Conservation (phyloP, 2,113 vertebrate genomes). For the Phyllostomus discolor region DNA sequence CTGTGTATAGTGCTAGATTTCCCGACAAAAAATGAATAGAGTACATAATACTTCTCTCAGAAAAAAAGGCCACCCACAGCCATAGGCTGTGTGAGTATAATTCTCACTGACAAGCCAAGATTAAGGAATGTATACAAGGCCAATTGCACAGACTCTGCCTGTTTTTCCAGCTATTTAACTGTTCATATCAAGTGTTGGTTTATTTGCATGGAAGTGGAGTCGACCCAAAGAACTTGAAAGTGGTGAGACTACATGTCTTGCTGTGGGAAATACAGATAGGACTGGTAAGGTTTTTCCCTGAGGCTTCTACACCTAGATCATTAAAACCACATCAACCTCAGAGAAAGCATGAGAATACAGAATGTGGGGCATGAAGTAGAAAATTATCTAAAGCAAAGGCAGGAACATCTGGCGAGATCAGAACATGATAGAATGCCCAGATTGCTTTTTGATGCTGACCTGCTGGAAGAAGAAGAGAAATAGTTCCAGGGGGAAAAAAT, state of each 20-base stretch:
- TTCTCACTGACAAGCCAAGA: conserved; percentile 50
- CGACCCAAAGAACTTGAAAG: not conserved
- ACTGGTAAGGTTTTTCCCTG: not conserved
- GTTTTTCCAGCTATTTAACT: conserved; percentile 39
- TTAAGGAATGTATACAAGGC: not conserved
- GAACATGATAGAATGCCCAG: not conserved
- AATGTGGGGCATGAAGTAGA: not conserved
- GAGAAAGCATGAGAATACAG: not conserved
- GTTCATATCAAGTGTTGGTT: conserved; percentile 35
- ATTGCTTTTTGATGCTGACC: not conserved
- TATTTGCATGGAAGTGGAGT: conserved; percentile 48
- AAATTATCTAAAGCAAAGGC: not conserved
- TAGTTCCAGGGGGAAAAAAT: not conserved
- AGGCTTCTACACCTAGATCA: not conserved
- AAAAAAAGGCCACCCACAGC: conserved; percentile 42
- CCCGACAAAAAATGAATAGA: conserved; percentile 32
- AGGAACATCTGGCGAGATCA: not conserved
- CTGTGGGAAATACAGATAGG: conserved; percentile 6
- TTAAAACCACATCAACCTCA: conserved; percentile 25
- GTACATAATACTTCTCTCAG: conserved; percentile 9
- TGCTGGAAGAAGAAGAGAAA: not conserved
- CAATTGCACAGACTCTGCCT: conserved; percentile 25
- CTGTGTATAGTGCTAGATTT: not conserved
- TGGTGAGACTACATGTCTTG: not conserved
- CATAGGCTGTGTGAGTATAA: conserved; percentile 19